Base-by-base conservation (phyloP, 2,797 vertebrate genomes). In the Sebastes trivittatus region DNA sequence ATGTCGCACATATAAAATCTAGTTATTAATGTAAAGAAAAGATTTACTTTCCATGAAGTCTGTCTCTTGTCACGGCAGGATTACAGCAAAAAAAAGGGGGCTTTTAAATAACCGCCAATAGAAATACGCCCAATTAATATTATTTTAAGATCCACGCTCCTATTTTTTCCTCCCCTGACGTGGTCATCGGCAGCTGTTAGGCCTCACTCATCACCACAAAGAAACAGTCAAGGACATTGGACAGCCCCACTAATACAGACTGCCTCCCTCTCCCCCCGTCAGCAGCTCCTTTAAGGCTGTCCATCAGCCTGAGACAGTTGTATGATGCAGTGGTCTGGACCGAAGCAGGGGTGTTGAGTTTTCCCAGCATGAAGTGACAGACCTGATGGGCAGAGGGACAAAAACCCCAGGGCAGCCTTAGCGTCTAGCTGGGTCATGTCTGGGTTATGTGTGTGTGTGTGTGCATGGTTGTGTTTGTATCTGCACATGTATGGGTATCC, bases 371-470 rank as follows among this genome's bases (percentile, higher is more conserved):
- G 72, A 80, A 84, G 82, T 71, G 84, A 78, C 70, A 72, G 80
- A 78, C 58, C 55, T 30, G 71, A 81, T 85, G 88, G 88, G 82
- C 38, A 79, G 89, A 88, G 82, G 86, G 90, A 90, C 86, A 73
- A 54, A 84, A 61, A 77, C 73, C 64, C 69, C 75, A 63, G 22
- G 29, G 65, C 59, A 66, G 72, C 78, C 69, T 58, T 29, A 72
- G 58, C 73, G 82, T 91, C 90, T 46, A 18, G 16, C 42, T 93
- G 90, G 91, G 90, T 92, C 85, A 74, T 20, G 86, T 93, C 88
- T 90, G 74, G 88, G 82, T 73, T 82, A 27, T 55, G 46, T 80
- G 69, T 71, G 58, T 76, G 58, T 76, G 36, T 69, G 71, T 46
- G 36, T 69, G 71, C 38, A 11, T 42, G 30, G 11, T 46, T 76